Conservation (phyloP, 2,113 vertebrate species). For the Apteryx mantelli region DNA sequence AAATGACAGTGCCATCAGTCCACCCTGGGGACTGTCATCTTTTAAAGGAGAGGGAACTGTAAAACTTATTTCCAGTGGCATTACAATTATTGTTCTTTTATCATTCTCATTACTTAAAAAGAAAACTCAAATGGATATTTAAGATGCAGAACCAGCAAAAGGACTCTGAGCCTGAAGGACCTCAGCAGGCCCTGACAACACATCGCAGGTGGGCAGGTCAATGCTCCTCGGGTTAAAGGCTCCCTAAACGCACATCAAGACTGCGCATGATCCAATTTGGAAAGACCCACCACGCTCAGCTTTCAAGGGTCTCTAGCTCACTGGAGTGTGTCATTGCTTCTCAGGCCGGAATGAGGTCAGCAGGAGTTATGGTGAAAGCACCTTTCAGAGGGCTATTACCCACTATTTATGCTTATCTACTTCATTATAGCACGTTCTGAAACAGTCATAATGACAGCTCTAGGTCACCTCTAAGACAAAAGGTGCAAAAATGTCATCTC, state of each 20-base stretch:
- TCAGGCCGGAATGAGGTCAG: neutral
- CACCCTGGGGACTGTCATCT: neutral
- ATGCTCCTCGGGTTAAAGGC: neutral
- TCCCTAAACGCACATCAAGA: neutral
- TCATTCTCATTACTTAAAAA: neutral
- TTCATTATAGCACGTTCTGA: neutral
- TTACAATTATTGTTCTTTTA: neutral
- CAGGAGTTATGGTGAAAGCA: rapidly evolving
- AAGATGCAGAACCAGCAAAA: neutral
- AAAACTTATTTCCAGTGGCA: neutral
- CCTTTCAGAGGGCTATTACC: neutral
- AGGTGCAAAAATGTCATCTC: neutral
- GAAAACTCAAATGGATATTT: neutral
- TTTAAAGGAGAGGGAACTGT: neutral
- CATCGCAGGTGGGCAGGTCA: neutral
- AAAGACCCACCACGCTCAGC: neutral
- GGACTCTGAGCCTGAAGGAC: neutral
- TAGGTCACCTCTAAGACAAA: neutral
- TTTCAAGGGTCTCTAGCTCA: neutral
- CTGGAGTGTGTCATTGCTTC: neutral
- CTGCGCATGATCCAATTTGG: rapidly evolving
- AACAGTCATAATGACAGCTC: neutral
- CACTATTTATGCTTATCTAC: neutral
- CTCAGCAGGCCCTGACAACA: neutral
- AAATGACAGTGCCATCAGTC: neutral